phyloP scores from a whole-genome alignment of 1,140 invertebrate species.

The Atta cephalotes region DNA sequence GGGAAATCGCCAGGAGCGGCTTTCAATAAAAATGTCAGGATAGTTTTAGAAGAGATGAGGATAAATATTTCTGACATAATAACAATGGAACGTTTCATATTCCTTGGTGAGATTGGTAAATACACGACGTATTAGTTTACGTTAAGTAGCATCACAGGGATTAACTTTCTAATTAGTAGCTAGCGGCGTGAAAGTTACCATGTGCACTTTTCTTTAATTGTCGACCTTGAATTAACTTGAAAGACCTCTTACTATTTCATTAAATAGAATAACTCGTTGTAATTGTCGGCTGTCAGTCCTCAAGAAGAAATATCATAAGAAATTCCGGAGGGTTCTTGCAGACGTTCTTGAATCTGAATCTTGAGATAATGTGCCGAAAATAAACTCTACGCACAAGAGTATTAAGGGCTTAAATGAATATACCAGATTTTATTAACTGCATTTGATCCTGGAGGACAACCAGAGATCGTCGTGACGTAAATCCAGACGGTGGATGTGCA shows the following conservation, averaged over 20 bases:
- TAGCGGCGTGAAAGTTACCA: slow-evolving; percentile 52
- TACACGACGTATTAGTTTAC: slow-evolving; percentile 10
- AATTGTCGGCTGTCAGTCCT: slow-evolving; percentile 15
- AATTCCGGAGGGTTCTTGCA: not conserved
- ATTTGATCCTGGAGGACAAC: slow-evolving; percentile 59
- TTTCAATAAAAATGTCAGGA: slow-evolving; percentile 21
- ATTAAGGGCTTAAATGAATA: slow-evolving; percentile 55
- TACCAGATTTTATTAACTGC: slow-evolving; percentile 50
- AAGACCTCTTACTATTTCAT: slow-evolving; percentile 22
- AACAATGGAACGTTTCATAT: not conserved
- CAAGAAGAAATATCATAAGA: not conserved
- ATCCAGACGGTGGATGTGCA: slow-evolving; percentile 8
- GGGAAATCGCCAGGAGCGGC: slow-evolving; percentile 24
- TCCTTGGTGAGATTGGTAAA: not conserved
- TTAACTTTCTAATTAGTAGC: slow-evolving; percentile 59
- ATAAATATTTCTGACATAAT: slow-evolving; percentile 20
- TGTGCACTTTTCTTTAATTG: not conserved
- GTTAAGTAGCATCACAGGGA: slow-evolving; percentile 6
- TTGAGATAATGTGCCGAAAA: slow-evolving; percentile 26
- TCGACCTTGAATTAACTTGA: slow-evolving; percentile 32
- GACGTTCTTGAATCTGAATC: not conserved
- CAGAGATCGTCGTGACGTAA: slow-evolving; percentile 45
- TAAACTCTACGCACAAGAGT: slow-evolving; percentile 3
- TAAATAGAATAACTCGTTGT: slow-evolving; percentile 10
- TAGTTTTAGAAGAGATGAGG: slow-evolving; percentile 12